A percentile compares a stretch with the other conserved stretches of the same genome.
These are phyloP conservation scores for Helicoverpa zea DNA, from an alignment of 1,140 invertebrate genomes.

Conservation along the genomic window DNA sequence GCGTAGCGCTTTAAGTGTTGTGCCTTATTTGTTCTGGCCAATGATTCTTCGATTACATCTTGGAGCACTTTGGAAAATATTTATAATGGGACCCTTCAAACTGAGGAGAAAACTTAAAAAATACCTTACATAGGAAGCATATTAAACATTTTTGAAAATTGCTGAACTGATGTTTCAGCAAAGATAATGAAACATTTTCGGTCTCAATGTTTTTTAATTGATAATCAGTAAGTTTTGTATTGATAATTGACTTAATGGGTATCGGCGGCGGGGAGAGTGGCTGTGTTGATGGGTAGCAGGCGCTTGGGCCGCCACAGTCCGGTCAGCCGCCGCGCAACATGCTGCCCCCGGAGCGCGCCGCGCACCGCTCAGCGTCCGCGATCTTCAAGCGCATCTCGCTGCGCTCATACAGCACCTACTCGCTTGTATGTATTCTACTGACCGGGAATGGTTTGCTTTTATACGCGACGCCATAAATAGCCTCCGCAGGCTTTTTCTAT, in stretches of 20 bases:
- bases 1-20: too few species aligned
- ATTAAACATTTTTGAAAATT: too few species aligned
- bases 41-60: too few species aligned
- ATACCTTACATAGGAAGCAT: too few species aligned
- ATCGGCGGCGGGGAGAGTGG: conserved; percentile 68
- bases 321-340: conserved; percentile 73
- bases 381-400: conserved; percentile 78
- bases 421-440: conserved; percentile 77
- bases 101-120: too few species aligned
- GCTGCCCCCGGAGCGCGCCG: conserved; percentile 78
- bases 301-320: conserved; percentile 59
- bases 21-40: too few species aligned
- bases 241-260: conserved; percentile 53
- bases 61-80: too few species aligned
- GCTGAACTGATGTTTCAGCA: too few species aligned
- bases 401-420: conserved; percentile 79
- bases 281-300: conserved; percentile 41
- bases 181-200: too few species aligned
- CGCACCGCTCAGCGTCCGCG: conserved; percentile 75
- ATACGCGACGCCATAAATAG: background rate
- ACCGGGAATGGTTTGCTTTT: background rate
- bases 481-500: conserved; percentile 13
- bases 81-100: too few species aligned
- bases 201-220: too few species aligned
- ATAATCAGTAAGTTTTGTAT: too few species aligned